phyloP scores from a whole-genome alignment of 2,797 vertebrate genomes.

The Sylvilagus floridanus region DNA sequence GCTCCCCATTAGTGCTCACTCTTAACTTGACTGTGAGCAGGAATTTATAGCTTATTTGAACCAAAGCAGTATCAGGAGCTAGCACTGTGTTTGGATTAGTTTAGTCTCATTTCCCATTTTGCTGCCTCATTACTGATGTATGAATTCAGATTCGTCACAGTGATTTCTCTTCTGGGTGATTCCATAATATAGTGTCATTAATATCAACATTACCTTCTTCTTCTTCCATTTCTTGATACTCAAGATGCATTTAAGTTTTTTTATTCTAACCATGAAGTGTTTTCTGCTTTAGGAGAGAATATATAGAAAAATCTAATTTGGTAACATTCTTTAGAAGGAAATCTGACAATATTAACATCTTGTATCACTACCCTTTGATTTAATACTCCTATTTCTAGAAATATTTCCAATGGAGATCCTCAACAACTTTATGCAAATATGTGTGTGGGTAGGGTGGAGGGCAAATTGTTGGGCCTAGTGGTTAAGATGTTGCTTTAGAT shows the following conservation, averaged over 20 bases:
- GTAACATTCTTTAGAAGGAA: background rate
- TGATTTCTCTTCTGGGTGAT: background rate
- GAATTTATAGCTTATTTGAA: background rate
- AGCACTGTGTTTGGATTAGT: background rate
- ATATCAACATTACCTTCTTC: background rate
- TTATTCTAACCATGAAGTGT: background rate
- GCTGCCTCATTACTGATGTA: background rate
- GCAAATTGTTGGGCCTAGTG: too few species aligned
- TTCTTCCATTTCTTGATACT: background rate
- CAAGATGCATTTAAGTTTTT: background rate
- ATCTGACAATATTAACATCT: background rate
- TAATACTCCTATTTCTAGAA: constrained; percentile 4
- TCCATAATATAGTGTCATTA: background rate
- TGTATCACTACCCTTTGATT: background rate
- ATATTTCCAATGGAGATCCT: background rate
- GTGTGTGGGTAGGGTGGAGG: too few species aligned
- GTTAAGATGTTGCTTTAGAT: too few species aligned
- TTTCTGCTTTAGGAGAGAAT: background rate
- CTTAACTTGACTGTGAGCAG: background rate
- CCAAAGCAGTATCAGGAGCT: background rate
- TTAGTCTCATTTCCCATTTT: background rate
- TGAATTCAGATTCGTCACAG: background rate
- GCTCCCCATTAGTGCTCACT: too few species aligned
- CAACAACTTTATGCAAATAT: background rate
- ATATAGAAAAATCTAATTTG: background rate